A percentile compares a stretch with the other conserved stretches of the same genome.
These are phyloP conservation scores for Leptopilina myrica DNA, from an alignment of 2,888 invertebrate genomes.

Conservation along the genomic window DNA sequence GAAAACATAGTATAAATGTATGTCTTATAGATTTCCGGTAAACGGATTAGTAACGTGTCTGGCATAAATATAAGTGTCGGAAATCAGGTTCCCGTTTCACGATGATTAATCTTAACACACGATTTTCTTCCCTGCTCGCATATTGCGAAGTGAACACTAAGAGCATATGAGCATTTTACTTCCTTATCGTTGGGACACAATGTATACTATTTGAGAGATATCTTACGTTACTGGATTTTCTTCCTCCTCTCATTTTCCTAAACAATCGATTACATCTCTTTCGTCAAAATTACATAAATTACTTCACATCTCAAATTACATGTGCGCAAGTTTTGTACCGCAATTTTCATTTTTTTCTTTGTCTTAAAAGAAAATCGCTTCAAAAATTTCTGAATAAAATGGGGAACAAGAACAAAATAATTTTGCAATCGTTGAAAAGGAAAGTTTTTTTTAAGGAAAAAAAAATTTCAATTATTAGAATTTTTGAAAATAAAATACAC, in stretches of 20 bases:
- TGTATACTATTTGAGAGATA: constrained; percentile 24
- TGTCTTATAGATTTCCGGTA: constrained; percentile 8
- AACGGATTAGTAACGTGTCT: constrained; percentile 43
- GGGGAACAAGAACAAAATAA: too few species aligned
- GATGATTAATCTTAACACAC: constrained; percentile 54
- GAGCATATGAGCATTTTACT: constrained; percentile 39
- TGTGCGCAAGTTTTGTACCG: too few species aligned
- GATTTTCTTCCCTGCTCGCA: constrained; percentile 48
- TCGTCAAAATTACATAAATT: constrained; percentile 9
- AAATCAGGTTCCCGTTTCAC: constrained; percentile 48
- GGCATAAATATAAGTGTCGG: constrained; percentile 49
- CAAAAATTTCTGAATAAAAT: too few species aligned
- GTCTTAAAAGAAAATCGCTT: too few species aligned
- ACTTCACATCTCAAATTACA: background rate
- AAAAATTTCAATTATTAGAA: too few species aligned
- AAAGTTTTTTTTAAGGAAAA: too few species aligned
- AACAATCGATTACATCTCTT: background rate
- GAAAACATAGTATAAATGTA: background rate
- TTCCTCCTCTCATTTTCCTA: constrained; percentile 27
- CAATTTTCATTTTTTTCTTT: too few species aligned
- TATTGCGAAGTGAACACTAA: constrained; percentile 38
- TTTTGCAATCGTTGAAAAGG: too few species aligned
- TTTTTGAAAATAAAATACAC: too few species aligned
- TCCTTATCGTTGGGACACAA: constrained; percentile 48
- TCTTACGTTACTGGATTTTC: constrained; percentile 30